Evolutionary conservation across 2,888 invertebrate species (phyloP).

Genomic region (Eupithecia pulchellata): DNA sequence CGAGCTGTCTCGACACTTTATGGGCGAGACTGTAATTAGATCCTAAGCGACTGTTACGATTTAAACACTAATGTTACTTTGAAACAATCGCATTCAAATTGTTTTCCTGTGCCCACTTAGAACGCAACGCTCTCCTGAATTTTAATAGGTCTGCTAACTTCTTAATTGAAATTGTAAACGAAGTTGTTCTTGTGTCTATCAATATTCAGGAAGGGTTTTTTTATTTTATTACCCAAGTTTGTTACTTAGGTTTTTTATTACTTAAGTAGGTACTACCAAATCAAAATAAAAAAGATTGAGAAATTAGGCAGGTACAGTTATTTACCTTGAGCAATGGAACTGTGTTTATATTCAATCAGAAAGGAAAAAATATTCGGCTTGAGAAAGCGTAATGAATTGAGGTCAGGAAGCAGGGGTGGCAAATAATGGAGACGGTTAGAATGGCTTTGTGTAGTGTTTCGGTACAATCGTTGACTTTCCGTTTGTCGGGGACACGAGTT

Average conservation of each 20-base stretch:
- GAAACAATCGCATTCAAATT: constrained; percentile 60
- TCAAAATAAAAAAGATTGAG: not conserved
- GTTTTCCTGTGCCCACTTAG: constrained; percentile 52
- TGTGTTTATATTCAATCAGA: constrained; percentile 53
- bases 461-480: constrained; percentile 49
- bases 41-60: constrained; percentile 51
- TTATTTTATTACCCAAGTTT: constrained; percentile 27
- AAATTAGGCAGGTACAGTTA: constrained; percentile 10
- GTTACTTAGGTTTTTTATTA: constrained; percentile 7
- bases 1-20: constrained; percentile 45
- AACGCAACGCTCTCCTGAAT: constrained; percentile 61
- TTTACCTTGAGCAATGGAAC: constrained; percentile 51
- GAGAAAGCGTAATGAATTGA: constrained; percentile 58
- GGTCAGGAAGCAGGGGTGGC: constrained; percentile 54
- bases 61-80: constrained; percentile 56
- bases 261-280: too few relatives aligned
- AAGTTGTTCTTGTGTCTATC: constrained; percentile 58
- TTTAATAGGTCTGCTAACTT: constrained; percentile 67
- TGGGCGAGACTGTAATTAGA: constrained; percentile 47
- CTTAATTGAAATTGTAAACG: constrained; percentile 64
- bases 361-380: constrained; percentile 54
- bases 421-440: constrained; percentile 55
- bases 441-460: constrained; percentile 51
- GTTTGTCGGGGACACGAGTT: constrained; percentile 33
- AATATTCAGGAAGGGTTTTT: constrained; percentile 64